Evolutionary conservation across 2,113 vertebrate genomes (phyloP).

Genomic region (Melanerpes formicivorus): DNA sequence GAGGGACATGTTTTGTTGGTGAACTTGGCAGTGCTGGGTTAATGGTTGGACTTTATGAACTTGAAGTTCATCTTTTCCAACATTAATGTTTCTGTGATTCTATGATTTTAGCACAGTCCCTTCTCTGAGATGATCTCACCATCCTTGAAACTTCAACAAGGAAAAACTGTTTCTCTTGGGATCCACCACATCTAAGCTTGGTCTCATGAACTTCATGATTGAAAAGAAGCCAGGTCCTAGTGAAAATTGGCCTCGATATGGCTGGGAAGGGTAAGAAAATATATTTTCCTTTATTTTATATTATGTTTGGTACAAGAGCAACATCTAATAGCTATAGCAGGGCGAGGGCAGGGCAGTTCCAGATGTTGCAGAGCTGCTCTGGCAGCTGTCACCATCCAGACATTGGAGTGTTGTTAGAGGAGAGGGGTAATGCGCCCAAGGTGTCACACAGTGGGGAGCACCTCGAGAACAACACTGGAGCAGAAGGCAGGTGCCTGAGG

Average conservation of each 20-base stretch:
- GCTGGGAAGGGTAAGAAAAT: not conserved
- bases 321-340: fast-evolving
- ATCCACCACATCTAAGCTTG: fast-evolving
- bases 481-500: not conserved
- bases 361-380: not conserved
- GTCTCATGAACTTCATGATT: not conserved
- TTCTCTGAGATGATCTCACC: fast-evolving
- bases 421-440: fast-evolving
- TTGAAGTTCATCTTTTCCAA: no score
- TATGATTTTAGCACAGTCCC: no score
- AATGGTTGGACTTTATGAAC: no score
- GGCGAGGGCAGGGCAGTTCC: no score
- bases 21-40: no score
- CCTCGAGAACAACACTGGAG: not conserved
- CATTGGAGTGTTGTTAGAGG: not conserved
- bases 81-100: no score
- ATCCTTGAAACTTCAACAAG: not conserved
- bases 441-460: no score
- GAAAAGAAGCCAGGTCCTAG: fast-evolving
- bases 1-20: no score
- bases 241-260: not conserved
- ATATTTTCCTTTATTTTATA: not conserved
- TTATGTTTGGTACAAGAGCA: fast-evolving
- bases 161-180: not conserved
- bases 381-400: not conserved